A percentile compares a stretch with the other conserved stretches of the same genome.
These are phyloP conservation scores for Lucinisca nassula DNA, from an alignment of 2,888 invertebrate genomes.

Conservation along the genomic window DNA sequence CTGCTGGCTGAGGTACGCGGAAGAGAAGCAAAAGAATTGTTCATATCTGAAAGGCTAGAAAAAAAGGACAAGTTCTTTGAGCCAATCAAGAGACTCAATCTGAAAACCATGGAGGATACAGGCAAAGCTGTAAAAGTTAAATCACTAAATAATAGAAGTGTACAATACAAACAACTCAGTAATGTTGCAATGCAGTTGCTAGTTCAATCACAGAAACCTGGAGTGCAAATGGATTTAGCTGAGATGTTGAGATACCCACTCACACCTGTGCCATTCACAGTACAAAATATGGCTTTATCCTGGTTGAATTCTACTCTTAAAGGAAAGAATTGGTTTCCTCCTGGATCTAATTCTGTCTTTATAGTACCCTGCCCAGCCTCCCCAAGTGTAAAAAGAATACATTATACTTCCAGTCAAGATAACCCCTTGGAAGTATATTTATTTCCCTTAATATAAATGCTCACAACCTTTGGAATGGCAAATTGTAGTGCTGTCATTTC, in stretches of 20 bases:
- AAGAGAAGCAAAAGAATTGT: constrained; percentile 24
- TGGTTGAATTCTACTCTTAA: no score
- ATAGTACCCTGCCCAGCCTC: no score
- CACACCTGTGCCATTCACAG: constrained; percentile 38
- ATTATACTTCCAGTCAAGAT: no score
- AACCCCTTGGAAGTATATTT: no score
- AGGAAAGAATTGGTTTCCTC: no score
- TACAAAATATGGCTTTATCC: no score
- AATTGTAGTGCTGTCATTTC: no score
- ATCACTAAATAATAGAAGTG: constrained; percentile 24
- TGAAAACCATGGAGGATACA: constrained; percentile 44
- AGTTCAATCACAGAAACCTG: constrained; percentile 16
- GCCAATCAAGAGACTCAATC: constrained; percentile 32
- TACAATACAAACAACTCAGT: constrained; percentile 54
- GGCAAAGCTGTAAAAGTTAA: constrained; percentile 32
- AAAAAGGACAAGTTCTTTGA: constrained; percentile 35
- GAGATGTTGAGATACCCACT: constrained; percentile 29
- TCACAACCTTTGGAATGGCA: no score
- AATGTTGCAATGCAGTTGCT: constrained; percentile 40
- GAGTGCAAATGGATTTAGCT: constrained; percentile 11
- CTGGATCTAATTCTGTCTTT: no score
- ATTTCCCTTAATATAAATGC: no score
- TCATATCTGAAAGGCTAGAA: constrained; percentile 37
- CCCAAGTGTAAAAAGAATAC: no score
- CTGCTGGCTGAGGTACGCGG: constrained; percentile 11